Percentiles rank a stretch among this genome's conserved stretches.
phyloP scores from a whole-genome alignment of 2,888 invertebrate genomes.

The Tenthredo distinguenda region DNA sequence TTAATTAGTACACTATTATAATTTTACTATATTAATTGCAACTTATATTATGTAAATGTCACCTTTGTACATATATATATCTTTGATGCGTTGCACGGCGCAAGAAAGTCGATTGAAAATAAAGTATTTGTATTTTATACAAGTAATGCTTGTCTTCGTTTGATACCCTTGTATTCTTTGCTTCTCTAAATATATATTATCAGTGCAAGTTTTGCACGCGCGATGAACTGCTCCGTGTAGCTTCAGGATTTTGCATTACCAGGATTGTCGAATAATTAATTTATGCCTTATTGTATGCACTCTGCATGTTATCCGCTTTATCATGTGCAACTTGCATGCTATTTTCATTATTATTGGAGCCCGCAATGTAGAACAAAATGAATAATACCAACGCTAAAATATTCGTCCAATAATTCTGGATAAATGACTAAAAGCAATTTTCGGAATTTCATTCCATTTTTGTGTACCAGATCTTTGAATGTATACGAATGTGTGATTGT shows the following conservation, averaged over 20 bases:
- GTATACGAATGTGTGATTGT: too few species aligned
- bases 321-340: neutral
- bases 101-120: slow-evolving; percentile 72
- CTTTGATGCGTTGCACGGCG: slow-evolving; percentile 62
- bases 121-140: slow-evolving; percentile 76
- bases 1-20: slow-evolving; percentile 65
- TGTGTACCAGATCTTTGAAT: too few species aligned
- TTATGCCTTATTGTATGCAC: too few species aligned
- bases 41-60: slow-evolving; percentile 69
- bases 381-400: too few species aligned
- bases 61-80: slow-evolving; percentile 68
- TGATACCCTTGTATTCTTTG: neutral
- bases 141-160: slow-evolving; percentile 53
- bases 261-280: neutral
- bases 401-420: too few species aligned
- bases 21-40: slow-evolving; percentile 60
- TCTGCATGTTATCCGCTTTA: neutral
- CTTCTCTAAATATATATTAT: neutral
- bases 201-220: neutral
- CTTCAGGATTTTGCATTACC: neutral
- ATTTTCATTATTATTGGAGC: too few species aligned
- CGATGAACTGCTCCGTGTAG: neutral
- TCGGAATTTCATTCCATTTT: too few species aligned
- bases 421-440: too few species aligned
- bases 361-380: too few species aligned